Evolutionary conservation across 2,113 vertebrate species (phyloP).

Genomic region (Penelope pileata): DNA sequence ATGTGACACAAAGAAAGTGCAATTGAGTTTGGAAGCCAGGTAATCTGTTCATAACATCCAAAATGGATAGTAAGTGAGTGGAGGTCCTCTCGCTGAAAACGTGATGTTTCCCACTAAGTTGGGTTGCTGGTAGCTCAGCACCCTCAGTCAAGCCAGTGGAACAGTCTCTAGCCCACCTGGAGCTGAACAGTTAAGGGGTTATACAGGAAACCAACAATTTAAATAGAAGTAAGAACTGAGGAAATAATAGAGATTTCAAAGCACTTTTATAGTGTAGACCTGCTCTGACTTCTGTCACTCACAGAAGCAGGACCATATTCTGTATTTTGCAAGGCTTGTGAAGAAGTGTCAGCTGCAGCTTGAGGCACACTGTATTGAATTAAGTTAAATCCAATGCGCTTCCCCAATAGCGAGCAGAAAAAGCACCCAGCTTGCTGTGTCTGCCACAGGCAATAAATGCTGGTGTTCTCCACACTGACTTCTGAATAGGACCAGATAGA

Average conservation of each 20-base stretch:
- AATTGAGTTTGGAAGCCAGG: not conserved
- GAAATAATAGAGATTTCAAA: not conserved
- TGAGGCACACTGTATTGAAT: not conserved
- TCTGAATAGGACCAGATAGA: not conserved
- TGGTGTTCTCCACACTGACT: not conserved
- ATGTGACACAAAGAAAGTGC: not conserved
- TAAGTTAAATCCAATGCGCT: not conserved
- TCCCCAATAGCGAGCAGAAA: not conserved
- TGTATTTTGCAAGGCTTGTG: not conserved
- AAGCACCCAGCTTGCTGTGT: not conserved
- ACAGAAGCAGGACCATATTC: not conserved
- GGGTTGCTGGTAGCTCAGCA: not conserved
- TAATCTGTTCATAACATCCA: not conserved
- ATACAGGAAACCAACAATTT: not conserved
- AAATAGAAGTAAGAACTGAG: not conserved
- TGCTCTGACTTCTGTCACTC: not conserved
- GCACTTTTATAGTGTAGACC: not conserved
- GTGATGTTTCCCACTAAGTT: not conserved
- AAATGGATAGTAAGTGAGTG: not conserved
- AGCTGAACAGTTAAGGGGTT: not conserved
- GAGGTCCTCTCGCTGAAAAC: not conserved
- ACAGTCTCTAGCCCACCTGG: not conserved
- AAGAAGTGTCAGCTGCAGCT: not conserved
- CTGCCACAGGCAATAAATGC: not conserved
- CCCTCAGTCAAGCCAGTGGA: not conserved